Evolutionary conservation across 2,113 vertebrate species (phyloP).

Genomic region (Lophotis ruficrista): DNA sequence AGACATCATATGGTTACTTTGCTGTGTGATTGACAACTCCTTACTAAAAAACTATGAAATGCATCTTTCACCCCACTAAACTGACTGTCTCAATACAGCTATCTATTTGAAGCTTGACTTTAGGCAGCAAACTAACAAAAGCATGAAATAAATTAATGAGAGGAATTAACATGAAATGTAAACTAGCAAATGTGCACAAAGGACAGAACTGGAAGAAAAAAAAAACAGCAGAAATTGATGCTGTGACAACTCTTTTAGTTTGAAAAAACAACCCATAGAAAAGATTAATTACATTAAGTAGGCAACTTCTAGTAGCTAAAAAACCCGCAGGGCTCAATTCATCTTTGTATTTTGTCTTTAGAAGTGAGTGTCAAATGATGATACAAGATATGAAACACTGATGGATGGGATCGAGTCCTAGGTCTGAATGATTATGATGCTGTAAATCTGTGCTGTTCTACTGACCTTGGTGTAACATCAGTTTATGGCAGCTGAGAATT

Average conservation of each 20-base stretch:
- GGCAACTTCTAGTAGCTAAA: conserved; percentile 6
- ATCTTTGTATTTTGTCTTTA: conserved; percentile 41
- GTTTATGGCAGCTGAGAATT: conserved; percentile 16
- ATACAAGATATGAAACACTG: neutral
- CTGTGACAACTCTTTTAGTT: neutral
- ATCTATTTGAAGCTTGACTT: neutral
- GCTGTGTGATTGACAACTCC: neutral
- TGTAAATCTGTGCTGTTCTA: neutral
- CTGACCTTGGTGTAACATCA: neutral
- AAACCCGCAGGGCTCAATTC: conserved; percentile 16
- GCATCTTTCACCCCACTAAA: neutral
- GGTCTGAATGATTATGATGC: neutral
- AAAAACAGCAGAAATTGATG: neutral
- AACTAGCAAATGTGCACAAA: neutral
- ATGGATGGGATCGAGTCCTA: neutral
- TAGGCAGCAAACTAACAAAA: neutral
- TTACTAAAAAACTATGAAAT: neutral
- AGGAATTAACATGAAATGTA: neutral
- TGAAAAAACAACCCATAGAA: neutral
- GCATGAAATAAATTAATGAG: neutral
- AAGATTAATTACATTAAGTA: conserved; percentile 44
- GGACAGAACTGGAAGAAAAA: neutral
- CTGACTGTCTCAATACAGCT: neutral
- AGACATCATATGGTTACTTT: neutral
- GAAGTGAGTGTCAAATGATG: conserved; percentile 12